Conservation (phyloP, 2,888 invertebrate genomes). For the Saturnia japonica region DNA sequence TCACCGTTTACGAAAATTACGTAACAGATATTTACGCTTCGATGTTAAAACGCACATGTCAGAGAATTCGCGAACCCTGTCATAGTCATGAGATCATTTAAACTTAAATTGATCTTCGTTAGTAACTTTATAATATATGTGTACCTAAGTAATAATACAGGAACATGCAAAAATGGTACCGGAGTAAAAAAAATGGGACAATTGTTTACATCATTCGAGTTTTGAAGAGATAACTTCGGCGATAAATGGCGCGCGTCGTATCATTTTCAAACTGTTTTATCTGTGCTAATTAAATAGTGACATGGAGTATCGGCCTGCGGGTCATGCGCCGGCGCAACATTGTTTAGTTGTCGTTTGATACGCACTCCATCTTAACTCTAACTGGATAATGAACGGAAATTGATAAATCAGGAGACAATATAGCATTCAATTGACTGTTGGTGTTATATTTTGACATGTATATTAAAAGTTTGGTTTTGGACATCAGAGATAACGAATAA, state of each 20-base stretch:
- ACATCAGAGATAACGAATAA: not conserved
- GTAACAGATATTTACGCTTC: conserved; percentile 15
- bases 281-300: conserved; percentile 58
- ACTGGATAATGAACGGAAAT: conserved; percentile 2
- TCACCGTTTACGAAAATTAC: conserved; percentile 11
- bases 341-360: conserved; percentile 14
- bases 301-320: conserved; percentile 26
- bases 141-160: not conserved
- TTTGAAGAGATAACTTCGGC: conserved; percentile 38
- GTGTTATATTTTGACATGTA: not conserved
- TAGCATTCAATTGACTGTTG: not conserved
- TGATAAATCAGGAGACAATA: conserved; percentile 5
- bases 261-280: conserved; percentile 54
- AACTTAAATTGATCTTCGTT: not conserved
- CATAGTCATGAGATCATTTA: not conserved
- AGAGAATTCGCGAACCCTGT: not conserved
- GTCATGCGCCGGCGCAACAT: conserved; percentile 15
- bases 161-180: not conserved
- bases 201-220: not conserved
- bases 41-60: conserved; percentile 19
- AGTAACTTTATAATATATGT: not conserved
- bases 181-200: not conserved
- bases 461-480: not conserved
- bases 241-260: conserved; percentile 36
- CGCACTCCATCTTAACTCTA: conserved; percentile 11